These are phyloP conservation scores for Hydractinia symbiolongicarpus DNA, from an alignment of 30 jellyfish, hydroid and myxozoan genomes.

Conservation along the genomic window DNA sequence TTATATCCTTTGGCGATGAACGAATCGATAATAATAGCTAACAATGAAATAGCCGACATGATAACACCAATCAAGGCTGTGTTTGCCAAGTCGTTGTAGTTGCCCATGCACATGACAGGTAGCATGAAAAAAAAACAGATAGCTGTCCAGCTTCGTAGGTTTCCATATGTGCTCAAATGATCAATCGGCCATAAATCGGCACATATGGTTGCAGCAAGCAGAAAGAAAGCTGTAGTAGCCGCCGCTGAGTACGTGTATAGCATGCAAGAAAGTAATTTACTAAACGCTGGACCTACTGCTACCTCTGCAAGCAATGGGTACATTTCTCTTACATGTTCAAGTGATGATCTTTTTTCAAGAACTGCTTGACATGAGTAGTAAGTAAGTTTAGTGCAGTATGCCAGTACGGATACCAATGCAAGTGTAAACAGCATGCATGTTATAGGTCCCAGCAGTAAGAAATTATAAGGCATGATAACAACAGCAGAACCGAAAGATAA, in stretches of 20 bases:
- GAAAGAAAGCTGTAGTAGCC: not conserved
- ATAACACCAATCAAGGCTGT: constrained; percentile 3
- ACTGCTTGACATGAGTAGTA: not conserved
- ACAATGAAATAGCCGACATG: not conserved
- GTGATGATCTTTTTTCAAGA: not conserved
- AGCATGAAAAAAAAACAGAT: not conserved
- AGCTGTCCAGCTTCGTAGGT: not conserved
- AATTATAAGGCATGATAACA: constrained; percentile 2
- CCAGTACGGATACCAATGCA: not conserved
- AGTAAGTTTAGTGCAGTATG: not conserved
- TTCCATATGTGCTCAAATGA: not conserved
- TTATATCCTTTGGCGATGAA: not conserved
- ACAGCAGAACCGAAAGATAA: constrained; percentile 4
- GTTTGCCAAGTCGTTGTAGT: not conserved
- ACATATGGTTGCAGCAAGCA: constrained; percentile 1
- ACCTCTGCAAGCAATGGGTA: not conserved
- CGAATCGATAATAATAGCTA: not conserved
- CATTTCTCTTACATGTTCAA: not conserved
- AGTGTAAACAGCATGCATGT: not conserved
- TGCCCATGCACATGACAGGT: constrained; percentile 5
- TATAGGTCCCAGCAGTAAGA: not conserved
- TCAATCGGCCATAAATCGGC: not conserved
- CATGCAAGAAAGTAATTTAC: not conserved
- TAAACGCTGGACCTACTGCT: constrained; percentile 1
- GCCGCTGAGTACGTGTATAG: not conserved